Percentiles rank a stretch among this genome's conserved stretches.
Evolutionary conservation across 35 echinoderm and acorn worm species (phyloP).

Genomic region (Strongylocentrotus purpuratus): DNA sequence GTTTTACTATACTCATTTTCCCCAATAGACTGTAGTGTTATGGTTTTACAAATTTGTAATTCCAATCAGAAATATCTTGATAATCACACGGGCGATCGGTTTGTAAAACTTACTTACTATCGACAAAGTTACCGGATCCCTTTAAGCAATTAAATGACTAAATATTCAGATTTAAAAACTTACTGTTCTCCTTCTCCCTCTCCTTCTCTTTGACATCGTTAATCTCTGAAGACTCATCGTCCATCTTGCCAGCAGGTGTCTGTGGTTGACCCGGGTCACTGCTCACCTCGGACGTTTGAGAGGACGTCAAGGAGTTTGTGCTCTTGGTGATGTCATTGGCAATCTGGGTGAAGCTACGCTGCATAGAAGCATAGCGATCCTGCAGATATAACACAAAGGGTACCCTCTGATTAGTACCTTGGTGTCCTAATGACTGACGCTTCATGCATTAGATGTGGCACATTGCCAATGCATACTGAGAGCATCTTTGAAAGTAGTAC

Average conservation of each 20-base stretch:
- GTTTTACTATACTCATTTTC: too few relatives aligned
- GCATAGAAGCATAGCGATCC: conserved; percentile 68
- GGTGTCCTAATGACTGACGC: too few relatives aligned
- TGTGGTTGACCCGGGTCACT: conserved; percentile 45
- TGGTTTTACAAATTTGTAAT: too few relatives aligned
- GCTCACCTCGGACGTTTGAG: conserved; percentile 78
- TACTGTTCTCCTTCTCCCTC: conserved; percentile 27
- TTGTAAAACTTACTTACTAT: too few relatives aligned
- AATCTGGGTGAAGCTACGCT: conserved; percentile 87
- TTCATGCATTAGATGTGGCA: not conserved
- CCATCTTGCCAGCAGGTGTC: not conserved
- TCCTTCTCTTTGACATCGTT: conserved; percentile 24
- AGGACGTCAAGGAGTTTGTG: conserved; percentile 84
- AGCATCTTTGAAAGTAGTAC: not conserved
- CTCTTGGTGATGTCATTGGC: conserved; percentile 88
- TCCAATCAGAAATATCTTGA: too few relatives aligned
- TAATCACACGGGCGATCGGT: too few relatives aligned
- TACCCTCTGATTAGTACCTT: not conserved
- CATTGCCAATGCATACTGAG: not conserved
- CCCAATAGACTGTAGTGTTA: too few relatives aligned
- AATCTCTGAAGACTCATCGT: not conserved
- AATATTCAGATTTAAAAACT: not conserved
- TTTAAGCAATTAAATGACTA: not conserved
- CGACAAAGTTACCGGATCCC: too few relatives aligned
- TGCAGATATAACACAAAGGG: not conserved